Base-by-base conservation (phyloP, 30 jellyfish, hydroid and myxozoan species). In the Chrysaora quinquecirrha region DNA sequence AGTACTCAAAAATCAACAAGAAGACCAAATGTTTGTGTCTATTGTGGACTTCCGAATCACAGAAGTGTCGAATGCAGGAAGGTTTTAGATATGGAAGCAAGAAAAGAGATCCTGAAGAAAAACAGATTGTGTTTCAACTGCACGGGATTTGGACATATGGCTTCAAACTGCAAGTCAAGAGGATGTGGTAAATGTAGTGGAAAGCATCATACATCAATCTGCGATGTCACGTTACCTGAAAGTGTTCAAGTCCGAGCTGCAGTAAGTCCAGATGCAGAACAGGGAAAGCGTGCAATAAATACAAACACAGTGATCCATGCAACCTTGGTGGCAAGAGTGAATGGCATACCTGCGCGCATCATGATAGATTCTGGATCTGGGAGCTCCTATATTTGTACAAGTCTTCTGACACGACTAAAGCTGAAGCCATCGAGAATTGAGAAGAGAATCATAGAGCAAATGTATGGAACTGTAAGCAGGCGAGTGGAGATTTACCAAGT, bases 321-420 rank as follows among this genome's bases (percentile, higher is more conserved):
- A 30, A 31, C 86, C 30, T 21, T 77, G 49, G 58, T 34, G 49
- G 88, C 88, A 33, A 77, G 61, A 58, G 76, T 64, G 27, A 67
- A 68, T 67, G 83, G 83, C 30, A 33, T 46, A 46, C 33, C 83
- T 21, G 89, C 82, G 1, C 82, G 89, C 14, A 78, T 78, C 22
- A 78, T 65, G 89, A 34, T 78, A 6, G 89, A 78, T 38, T 14
- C 49, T 46, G 89, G 89, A 4, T 47, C 89, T 14, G 64, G 82
- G 12, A 78, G 89, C 73, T 78, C 89, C 18, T 63, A 80, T 75
- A 68, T 80, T 1, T 80, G 90, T 64, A 80, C 90, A 19, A 48
- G 58, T 12, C 83, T 65, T 16, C 18, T 80, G 66, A 80, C 84
- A 34, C 64, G 46, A 63, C 82, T 80, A 27, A 54, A 29, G 73